phyloP scores from a whole-genome alignment of 2,797 vertebrate genomes.

The Gadopsis marmoratus region DNA sequence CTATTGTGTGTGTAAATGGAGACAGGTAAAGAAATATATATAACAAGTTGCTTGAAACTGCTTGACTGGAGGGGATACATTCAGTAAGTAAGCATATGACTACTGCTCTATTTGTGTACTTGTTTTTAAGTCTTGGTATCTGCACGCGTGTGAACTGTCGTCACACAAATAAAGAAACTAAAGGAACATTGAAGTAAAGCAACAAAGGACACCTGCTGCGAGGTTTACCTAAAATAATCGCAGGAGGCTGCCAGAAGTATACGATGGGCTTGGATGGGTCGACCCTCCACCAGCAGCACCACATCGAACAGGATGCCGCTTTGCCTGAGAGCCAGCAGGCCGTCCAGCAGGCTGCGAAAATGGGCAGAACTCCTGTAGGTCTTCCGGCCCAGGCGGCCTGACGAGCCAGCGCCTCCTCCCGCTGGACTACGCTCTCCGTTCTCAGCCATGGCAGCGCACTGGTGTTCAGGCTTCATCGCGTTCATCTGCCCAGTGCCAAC shows the following conservation, averaged over 20 bases:
- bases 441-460: slow-evolving; percentile 84
- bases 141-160: too few species aligned
- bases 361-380: slow-evolving; percentile 90
- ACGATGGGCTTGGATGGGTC: slow-evolving; percentile 92
- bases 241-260: slow-evolving; percentile 96
- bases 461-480: slow-evolving; percentile 60
- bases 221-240: slow-evolving; percentile 94
- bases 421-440: slow-evolving; percentile 78
- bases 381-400: slow-evolving; percentile 80
- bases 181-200: not conserved
- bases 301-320: slow-evolving; percentile 93
- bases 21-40: not conserved
- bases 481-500: not conserved
- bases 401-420: slow-evolving; percentile 72
- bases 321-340: slow-evolving; percentile 90
- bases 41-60: not conserved
- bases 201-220: not conserved
- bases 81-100: not conserved
- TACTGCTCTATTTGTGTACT: not conserved
- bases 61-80: not conserved
- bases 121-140: not conserved
- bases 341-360: slow-evolving; percentile 90
- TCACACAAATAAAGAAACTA: not conserved
- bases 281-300: slow-evolving; percentile 92
- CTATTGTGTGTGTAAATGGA: not conserved